Evolutionary conservation across 2,888 invertebrate genomes (phyloP), one percentile per base, ranked within the genome.

Genomic region (Ornithoptera alexandrae): DNA sequence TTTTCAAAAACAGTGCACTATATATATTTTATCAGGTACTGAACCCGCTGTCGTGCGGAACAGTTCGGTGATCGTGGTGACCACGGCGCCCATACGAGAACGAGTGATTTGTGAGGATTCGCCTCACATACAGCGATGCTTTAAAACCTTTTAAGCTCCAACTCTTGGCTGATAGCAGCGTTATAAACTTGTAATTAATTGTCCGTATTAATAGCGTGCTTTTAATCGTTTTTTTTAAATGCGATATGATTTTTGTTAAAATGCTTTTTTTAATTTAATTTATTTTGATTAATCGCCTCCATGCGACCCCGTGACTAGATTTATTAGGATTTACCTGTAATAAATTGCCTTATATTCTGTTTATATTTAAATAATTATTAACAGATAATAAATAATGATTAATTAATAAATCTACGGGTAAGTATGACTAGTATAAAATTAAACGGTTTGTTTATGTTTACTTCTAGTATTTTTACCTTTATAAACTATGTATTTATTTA

Each of bases 171-270:
- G 90, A 90, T 90, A 90, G 85, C 78, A 82, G 75, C 74, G 82
- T 84, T 87, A 86, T 89, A 86, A 88, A 89, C 80, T 74, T 81
- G 82, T 89, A 89, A 90, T 90, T 89, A 90, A 90, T 90, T 86
- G 86, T 65, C 74, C 77, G 75, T 87, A 85, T 84, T 85, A 84
- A 86, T 64, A 84, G 79, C 79, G 75, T 76, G 78, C 74, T 76
- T 81, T 59, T 69, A 68, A 76, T 74, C 67, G 66, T 72, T 72
- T 72, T 72, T 68, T 64, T 60, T 64, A 42, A 60, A 61, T 53
- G 65, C 59, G 53, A 57, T 57, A 57, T 57, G 57, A 57, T 57
- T 57, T 57, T 57, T 57, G 57, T 57, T 20, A 57, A 7, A 22
- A 20, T 57, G 15, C 5, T 57, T 18, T 57, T n/a, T 18, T 15